Base-by-base conservation (phyloP, 2,888 invertebrate genomes). In the Ecliptopera silaceata region DNA sequence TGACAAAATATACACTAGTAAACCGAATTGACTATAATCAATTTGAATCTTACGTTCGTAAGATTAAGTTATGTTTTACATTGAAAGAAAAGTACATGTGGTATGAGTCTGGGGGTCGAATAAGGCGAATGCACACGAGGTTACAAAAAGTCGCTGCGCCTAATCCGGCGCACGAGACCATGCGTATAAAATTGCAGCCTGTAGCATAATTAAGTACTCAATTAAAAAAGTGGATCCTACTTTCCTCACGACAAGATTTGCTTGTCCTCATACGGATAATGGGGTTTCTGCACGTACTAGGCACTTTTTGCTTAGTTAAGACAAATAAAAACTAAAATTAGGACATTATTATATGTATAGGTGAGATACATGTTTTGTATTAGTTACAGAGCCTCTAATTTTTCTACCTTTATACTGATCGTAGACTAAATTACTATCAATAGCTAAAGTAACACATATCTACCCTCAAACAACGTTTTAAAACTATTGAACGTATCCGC, bases 211-310 rank as follows among this genome's bases (percentile, higher is more conserved):
- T 62, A 63, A 62, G 57, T 59, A 54, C 61, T 59, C 51, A 61
- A 63, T 62, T 61, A 65, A 65, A 67, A 66, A 62, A 64, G 59
- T 15, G 44, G 64, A 53, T 34, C 44, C 48, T 8, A 56, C 56
- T 62, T 60, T 66, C 65, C 50, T 56, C 47, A 10, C 42, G 48
- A 54, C 59, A 45, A 52, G 59, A 59, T 63, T 61, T 49, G 51
- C 60, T 55, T 46, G 48, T 46, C 31, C 57, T 13, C 31, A 46
- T 59, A 61, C 56, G 59, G 65, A 38, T 53, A 12, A 38, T 29
- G 18, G 41, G 41, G 13, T 31, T 48, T 29, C 47, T 8, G 38
- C 17, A 47, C 47, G 36, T 38, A 18, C 34, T n/a, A n/a, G n/a
- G n/a, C n/a, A n/a, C n/a, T n/a, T n/a, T n/a, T n/a, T n/a, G n/a